Conservation (phyloP, 2,113 vertebrate genomes). For the Ophiodon elongatus region DNA sequence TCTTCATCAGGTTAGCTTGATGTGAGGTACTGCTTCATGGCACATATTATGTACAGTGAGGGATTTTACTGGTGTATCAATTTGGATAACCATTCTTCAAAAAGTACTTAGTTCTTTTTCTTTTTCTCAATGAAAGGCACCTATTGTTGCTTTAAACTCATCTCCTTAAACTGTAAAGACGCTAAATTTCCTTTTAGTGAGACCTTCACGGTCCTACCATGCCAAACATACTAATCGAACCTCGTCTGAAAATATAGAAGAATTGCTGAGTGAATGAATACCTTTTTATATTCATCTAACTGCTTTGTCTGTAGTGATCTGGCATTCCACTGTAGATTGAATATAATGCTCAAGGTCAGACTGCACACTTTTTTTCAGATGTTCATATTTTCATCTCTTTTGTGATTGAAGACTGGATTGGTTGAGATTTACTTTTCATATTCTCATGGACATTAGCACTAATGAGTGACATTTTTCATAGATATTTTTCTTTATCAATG, state of each 20-base stretch:
- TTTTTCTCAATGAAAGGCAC: too few relatives aligned
- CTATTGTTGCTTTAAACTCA: background rate
- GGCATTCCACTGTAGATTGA: background rate
- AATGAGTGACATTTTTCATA: background rate
- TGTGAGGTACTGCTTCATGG: slow-evolving; percentile 18
- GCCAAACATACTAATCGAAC: background rate
- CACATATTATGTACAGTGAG: slow-evolving; percentile 27
- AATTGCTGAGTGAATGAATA: slow-evolving; percentile 21
- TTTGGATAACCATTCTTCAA: slow-evolving; percentile 14
- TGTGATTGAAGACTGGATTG: background rate
- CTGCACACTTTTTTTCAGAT: background rate
- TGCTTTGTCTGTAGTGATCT: background rate
- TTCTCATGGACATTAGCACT: background rate
- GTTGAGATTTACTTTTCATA: slow-evolving; percentile 10
- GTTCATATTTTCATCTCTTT: slow-evolving; percentile 16
- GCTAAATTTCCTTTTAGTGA: background rate
- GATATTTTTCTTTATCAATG: slow-evolving; percentile 1
- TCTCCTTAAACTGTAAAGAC: background rate
- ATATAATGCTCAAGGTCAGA: slow-evolving; percentile 33
- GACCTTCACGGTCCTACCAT: background rate
- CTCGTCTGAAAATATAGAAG: slow-evolving; percentile 6
- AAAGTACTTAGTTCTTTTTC: too few relatives aligned
- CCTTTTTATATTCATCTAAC: slow-evolving; percentile 15
- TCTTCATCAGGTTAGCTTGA: slow-evolving; percentile 46
- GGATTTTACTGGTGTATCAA: slow-evolving; percentile 42